A percentile compares a stretch with the other conserved stretches of the same genome.
phyloP scores from a whole-genome alignment of 2,113 vertebrate genomes.

The Herpailurus yagouaroundi region DNA sequence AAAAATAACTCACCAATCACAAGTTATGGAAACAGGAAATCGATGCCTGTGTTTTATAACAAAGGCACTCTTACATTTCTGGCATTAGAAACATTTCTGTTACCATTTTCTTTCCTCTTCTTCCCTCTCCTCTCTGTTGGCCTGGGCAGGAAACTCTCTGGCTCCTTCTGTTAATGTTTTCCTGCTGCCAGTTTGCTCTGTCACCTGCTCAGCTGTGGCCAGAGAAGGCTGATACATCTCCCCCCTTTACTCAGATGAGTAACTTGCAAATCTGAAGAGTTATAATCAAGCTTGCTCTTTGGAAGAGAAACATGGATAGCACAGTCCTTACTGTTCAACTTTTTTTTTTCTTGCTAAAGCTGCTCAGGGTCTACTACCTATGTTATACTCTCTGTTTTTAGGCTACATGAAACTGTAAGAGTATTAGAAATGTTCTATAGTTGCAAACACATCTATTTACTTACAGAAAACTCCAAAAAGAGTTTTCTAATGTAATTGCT shows the following conservation, averaged over 20 bases:
- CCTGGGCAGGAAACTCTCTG: background rate
- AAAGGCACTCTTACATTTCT: background rate
- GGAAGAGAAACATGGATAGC: background rate
- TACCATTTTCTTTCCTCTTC: background rate
- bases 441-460: background rate
- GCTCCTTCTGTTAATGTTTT: background rate
- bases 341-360: background rate
- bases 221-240: background rate
- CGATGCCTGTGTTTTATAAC: background rate
- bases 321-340: background rate
- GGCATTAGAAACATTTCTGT: background rate
- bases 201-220: background rate
- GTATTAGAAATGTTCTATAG: background rate
- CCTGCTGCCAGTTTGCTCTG: background rate
- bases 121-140: background rate
- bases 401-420: background rate
- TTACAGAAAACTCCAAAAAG: conserved; percentile 46
- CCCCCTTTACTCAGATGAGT: background rate
- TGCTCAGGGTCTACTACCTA: background rate
- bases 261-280: conserved; percentile 26
- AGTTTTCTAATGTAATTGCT: conserved; percentile 12
- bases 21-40: conserved; percentile 2
- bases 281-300: background rate
- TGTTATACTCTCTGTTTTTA: background rate
- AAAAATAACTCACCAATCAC: conserved; percentile 52